A percentile compares a stretch with the other conserved stretches of the same genome.
Evolutionary conservation across 2,888 invertebrate species (phyloP).

Genomic region (Agonopterix heracliana): DNA sequence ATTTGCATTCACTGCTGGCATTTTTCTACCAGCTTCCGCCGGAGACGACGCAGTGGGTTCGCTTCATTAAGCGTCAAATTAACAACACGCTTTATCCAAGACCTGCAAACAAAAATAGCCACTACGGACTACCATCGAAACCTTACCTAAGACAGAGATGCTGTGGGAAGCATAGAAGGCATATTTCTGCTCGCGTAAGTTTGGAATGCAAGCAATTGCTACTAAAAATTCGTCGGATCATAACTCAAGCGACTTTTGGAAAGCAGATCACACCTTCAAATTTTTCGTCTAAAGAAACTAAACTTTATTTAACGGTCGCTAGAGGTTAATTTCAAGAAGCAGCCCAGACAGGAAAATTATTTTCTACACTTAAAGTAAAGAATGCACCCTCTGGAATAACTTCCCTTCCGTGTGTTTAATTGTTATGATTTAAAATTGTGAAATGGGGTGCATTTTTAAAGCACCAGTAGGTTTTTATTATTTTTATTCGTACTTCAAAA

Average conservation of each 20-base stretch:
- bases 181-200: conserved; percentile 39
- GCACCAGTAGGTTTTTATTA: conserved; percentile 18
- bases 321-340: conserved; percentile 8
- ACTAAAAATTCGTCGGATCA: conserved; percentile 58
- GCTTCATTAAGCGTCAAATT: conserved; percentile 73
- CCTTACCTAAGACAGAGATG: background rate
- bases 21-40: conserved; percentile 65
- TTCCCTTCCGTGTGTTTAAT: conserved; percentile 59
- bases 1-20: conserved; percentile 63
- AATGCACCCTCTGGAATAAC: conserved; percentile 53
- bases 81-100: conserved; percentile 55
- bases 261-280: conserved; percentile 27
- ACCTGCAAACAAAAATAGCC: conserved; percentile 58
- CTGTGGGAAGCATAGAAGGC: conserved; percentile 31
- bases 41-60: conserved; percentile 55
- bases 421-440: conserved; percentile 65
- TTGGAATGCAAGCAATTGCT: conserved; percentile 41
- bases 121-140: conserved; percentile 24
- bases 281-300: background rate
- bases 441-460: conserved; percentile 60
- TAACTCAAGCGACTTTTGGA: conserved; percentile 51
- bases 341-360: conserved; percentile 24
- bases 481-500: background rate
- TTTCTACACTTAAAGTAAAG: conserved; percentile 47
- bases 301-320: conserved; percentile 18